These are phyloP conservation scores for Drosophila burlai DNA, from an alignment of 1,140 invertebrate genomes.

Conservation along the genomic window DNA sequence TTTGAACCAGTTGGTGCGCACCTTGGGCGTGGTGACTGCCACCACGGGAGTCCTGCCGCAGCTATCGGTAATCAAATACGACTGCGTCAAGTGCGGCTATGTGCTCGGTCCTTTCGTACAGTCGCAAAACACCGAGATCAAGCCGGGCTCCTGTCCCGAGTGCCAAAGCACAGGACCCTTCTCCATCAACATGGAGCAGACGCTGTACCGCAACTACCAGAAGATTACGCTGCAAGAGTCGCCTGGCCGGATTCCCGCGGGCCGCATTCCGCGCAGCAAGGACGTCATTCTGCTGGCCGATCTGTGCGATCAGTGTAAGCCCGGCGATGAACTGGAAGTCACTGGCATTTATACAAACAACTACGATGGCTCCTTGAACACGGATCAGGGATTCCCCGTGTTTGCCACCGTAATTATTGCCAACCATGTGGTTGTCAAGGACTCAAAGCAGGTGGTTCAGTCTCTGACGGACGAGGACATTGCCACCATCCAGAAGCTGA, in stretches of 20 bases:
- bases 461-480: constrained; percentile 98
- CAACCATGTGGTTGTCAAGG: constrained; percentile 97
- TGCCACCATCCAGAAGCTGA: constrained; percentile 93
- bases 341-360: constrained; percentile 98
- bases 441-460: constrained; percentile 95
- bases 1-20: constrained; percentile 97
- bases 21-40: constrained; percentile 97
- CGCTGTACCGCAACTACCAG: constrained; percentile 99
- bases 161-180: constrained; percentile 99
- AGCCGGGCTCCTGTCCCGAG: constrained; percentile 98
- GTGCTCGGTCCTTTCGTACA: constrained; percentile 98
- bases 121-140: constrained; percentile 96
- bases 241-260: constrained; percentile 96
- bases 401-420: constrained; percentile 99
- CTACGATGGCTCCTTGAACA: constrained; percentile 99
- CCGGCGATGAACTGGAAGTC: constrained; percentile 98
- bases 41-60: constrained; percentile 98
- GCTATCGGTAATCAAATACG: constrained; percentile 97
- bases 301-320: constrained; percentile 98
- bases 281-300: constrained; percentile 98
- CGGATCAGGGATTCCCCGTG: constrained; percentile 98
- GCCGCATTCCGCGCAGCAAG: constrained; percentile 98
- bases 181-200: constrained; percentile 98
- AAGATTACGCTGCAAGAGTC: constrained; percentile 99
- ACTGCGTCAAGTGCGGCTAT: constrained; percentile 98